phyloP scores from a whole-genome alignment of 2,888 invertebrate species.

The Pollenia labialis region DNA sequence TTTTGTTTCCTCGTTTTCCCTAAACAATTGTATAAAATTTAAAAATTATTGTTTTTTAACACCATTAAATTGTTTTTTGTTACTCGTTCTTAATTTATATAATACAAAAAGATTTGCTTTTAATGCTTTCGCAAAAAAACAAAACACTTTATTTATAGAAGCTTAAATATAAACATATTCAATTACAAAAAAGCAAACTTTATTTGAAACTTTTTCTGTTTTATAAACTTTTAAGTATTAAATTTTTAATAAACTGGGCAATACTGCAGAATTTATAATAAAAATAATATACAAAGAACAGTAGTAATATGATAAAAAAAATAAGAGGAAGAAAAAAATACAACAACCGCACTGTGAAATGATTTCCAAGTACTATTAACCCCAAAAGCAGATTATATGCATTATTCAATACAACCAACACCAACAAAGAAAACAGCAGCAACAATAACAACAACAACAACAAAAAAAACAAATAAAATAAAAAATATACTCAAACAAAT shows the following conservation, averaged over 20 bases:
- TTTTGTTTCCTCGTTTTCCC: background rate
- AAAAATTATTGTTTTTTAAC: background rate
- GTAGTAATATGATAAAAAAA: slow-evolving; percentile 12
- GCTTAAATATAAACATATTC: too few species aligned
- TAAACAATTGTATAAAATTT: background rate
- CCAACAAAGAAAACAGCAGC: slow-evolving; percentile 41
- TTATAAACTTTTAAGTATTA: slow-evolving; percentile 58
- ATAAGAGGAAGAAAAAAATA: too few species aligned
- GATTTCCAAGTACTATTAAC: slow-evolving; percentile 70
- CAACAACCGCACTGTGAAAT: slow-evolving; percentile 65
- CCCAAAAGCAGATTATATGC: slow-evolving; percentile 69
- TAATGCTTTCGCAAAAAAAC: background rate
- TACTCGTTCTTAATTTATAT: background rate
- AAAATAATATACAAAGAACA: slow-evolving; percentile 15
- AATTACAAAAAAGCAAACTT: slow-evolving; percentile 46
- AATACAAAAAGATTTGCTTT: slow-evolving; percentile 12
- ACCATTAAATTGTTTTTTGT: background rate
- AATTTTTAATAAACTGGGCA: slow-evolving; percentile 68
- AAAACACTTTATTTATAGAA: slow-evolving; percentile 21
- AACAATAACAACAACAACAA: slow-evolving; percentile 20
- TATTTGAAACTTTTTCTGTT: slow-evolving; percentile 21
- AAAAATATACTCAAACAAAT: slow-evolving; percentile 34
- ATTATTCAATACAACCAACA: slow-evolving; percentile 67
- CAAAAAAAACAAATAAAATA: slow-evolving; percentile 1
- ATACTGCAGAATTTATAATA: slow-evolving; percentile 55